Evolutionary conservation across 37 sponge, comb jelly and placozoan species (phyloP).

Genomic region (Dysidea cf. avara): DNA sequence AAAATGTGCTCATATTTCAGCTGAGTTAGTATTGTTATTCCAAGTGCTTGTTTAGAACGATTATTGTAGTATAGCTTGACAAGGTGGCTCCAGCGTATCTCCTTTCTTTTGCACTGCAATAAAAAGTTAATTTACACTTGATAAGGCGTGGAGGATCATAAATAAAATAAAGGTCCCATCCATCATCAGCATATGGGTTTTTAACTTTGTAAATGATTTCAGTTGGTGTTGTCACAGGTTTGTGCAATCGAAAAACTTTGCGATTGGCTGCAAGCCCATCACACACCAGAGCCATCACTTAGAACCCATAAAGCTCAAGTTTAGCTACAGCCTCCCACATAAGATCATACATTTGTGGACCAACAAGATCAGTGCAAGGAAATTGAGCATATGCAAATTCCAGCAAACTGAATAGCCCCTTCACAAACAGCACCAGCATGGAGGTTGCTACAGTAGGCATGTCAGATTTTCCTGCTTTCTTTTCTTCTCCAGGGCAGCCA

Average conservation of each 20-base stretch:
- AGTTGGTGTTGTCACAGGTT: background rate
- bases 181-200: constrained; percentile 12
- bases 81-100: too few species aligned
- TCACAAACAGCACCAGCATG: constrained; percentile 29
- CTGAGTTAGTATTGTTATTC: too few species aligned
- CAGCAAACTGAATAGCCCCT: constrained; percentile 19
- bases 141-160: constrained; percentile 26
- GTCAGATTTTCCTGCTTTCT: background rate
- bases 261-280: constrained; percentile 27
- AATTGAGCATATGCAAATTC: constrained; percentile 38
- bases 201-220: constrained; percentile 23
- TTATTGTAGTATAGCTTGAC: too few species aligned
- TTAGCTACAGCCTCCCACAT: constrained; percentile 49
- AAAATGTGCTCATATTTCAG: too few species aligned
- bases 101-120: too few species aligned
- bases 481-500: background rate
- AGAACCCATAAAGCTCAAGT: background rate
- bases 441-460: constrained; percentile 28
- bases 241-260: constrained; percentile 17
- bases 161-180: constrained; percentile 11
- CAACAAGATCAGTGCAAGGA: constrained; percentile 17
- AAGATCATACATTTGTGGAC: constrained; percentile 25
- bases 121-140: too few species aligned
- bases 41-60: too few species aligned
- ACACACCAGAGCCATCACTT: constrained; percentile 18